Conservation (phyloP, 1,140 invertebrate species). For the Ceratosolen solmsi region DNA sequence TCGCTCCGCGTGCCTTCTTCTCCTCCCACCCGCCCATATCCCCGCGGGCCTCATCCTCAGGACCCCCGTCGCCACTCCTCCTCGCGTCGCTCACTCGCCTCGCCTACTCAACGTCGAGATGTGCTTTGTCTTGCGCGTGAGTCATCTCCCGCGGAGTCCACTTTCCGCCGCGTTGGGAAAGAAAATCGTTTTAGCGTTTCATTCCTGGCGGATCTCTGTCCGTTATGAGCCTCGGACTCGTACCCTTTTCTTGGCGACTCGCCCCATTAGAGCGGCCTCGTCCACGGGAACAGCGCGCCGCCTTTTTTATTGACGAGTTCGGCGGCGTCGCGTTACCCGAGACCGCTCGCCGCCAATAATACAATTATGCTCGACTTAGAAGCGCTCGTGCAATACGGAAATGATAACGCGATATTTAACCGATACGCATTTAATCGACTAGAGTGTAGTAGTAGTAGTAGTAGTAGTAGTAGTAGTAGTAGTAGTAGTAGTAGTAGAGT, state of each 20-base stretch:
- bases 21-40: background rate
- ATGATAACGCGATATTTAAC: background rate
- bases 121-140: conserved; percentile 32
- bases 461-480: too few species aligned
- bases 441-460: too few species aligned
- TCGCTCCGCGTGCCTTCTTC: background rate
- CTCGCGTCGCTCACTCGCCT: too few species aligned
- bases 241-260: too few species aligned
- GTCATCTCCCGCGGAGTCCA: conserved; percentile 22
- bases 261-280: background rate
- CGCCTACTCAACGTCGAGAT: too few species aligned
- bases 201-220: background rate
- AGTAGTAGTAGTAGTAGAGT: too few species aligned
- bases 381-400: background rate
- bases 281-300: background rate
- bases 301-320: background rate
- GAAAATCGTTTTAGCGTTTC: background rate
- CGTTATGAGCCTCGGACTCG: background rate
- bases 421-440: background rate
- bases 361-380: background rate
- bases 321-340: background rate
- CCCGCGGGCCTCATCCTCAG: background rate
- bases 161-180: background rate
- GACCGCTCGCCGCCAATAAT: background rate
- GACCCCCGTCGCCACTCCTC: too few species aligned